Percentiles rank a stretch among this genome's conserved stretches.
phyloP scores from a whole-genome alignment of 1,140 invertebrate species.

The Ectropis grisescens region DNA sequence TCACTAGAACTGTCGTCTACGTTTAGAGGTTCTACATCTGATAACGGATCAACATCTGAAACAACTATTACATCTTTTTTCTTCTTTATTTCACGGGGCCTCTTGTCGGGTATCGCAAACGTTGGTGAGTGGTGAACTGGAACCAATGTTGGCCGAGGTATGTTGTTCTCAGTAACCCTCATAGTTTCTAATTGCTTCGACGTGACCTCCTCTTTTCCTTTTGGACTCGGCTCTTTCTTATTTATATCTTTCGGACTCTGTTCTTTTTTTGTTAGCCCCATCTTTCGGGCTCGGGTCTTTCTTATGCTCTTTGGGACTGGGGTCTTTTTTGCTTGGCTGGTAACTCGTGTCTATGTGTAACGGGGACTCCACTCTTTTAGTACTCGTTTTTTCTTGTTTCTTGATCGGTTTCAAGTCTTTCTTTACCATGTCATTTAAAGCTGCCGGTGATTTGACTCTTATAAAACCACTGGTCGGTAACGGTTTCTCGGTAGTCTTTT shows the following conservation, averaged over 20 bases:
- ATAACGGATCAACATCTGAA: constrained; percentile 45
- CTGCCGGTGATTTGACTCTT: constrained; percentile 47
- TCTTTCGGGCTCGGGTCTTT: no score
- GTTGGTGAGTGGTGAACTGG: constrained; percentile 51
- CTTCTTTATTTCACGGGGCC: constrained; percentile 33
- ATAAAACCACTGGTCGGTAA: no score
- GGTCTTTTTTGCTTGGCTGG: constrained; percentile 24
- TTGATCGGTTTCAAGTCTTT: constrained; percentile 44
- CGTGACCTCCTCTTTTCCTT: constrained; percentile 28
- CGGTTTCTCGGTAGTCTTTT: no score
- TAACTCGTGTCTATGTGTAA: constrained; percentile 42
- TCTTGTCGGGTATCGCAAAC: constrained; percentile 51
- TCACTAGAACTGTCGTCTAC: constrained; percentile 60
- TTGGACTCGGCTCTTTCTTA: constrained; percentile 19
- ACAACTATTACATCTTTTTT: constrained; percentile 47
- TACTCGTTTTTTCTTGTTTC: constrained; percentile 14
- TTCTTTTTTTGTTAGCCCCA: no score
- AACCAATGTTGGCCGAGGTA: constrained; percentile 39
- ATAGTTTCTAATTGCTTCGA: constrained; percentile 48
- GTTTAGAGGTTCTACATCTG: constrained; percentile 30
- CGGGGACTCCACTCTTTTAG: constrained; percentile 26
- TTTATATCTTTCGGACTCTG: no score
- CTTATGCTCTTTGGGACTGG: constrained; percentile 19
- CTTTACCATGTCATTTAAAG: constrained; percentile 45
- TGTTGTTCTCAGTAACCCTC: constrained; percentile 44